Evolutionary conservation across 1,140 invertebrate species (phyloP), one percentile per base, ranked within the genome.

Genomic region (Zaprionus lachaisei): DNA sequence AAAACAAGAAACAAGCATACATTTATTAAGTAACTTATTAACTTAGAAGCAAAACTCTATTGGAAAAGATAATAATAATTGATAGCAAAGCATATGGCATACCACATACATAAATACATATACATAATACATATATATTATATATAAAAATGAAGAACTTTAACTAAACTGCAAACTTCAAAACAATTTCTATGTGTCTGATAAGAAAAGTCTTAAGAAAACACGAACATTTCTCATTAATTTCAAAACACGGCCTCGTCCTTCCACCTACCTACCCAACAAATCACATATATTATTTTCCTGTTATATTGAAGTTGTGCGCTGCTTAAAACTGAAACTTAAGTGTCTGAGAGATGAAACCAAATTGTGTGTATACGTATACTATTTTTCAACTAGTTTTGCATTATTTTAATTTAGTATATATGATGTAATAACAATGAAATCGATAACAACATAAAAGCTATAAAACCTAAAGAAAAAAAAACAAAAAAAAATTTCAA

Each of bases 371-470:
- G 84, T 90, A 89, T 83, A 89, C 83, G 84, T 89, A 89, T 89
- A 89, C 84, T 89, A 89, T 89, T 87, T 87, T 87, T 75, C 84
- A 80, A 90, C 85, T 90, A 89, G 79, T 91, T 91, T 80, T 90
- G 85, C 75, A 90, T 87, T 87, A 87, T 77, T 91, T 79, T 77
- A 81, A 79, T 67, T 72, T 77, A 76, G 73, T 47, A 65, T 57
- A 72, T 72, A 62, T 58, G n/a, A 55, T 75, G 70, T 75, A 63
- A 57, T 72, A 51, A 51, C 47, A 75, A 79, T 65, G 57, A 70
- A 71, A 64, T 77, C 66, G 58, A 67, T 61, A 71, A 73, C 57
- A 12, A 71, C 58, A 63, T 61, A 41, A 22, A 56, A 57, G 67
- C 63, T 51, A 58, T 51, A 60, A 67, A 58, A 72, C 54, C 47